Percentiles rank a stretch among this genome's conserved stretches.
Conservation (phyloP, 2,113 vertebrate species). For the Ifrita kowaldi region DNA sequence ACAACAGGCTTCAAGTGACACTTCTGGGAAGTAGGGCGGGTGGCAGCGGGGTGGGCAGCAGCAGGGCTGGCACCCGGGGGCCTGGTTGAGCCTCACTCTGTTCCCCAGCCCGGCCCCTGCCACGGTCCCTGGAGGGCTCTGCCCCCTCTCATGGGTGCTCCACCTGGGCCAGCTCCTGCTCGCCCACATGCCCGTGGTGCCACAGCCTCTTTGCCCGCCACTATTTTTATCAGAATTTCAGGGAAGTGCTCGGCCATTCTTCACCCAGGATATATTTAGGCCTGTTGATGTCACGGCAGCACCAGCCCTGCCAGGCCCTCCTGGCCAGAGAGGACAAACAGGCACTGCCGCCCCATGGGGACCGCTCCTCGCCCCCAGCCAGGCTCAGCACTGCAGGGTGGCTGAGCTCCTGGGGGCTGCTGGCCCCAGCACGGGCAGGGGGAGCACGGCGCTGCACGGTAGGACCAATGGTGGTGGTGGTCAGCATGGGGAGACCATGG, state of each 20-base stretch:
- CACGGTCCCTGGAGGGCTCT: fast-evolving
- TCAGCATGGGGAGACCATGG: neutral
- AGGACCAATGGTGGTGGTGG: neutral
- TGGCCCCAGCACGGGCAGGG: neutral
- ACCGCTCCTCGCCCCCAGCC: neutral
- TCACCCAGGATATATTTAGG: conserved; percentile 65
- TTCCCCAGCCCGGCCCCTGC: neutral
- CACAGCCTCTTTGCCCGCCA: conserved; percentile 33
- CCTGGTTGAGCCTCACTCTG: neutral
- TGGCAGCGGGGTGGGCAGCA: neutral
- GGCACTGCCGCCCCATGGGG: neutral
- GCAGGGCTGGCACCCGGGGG: neutral
- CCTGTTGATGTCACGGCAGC: conserved; percentile 45
- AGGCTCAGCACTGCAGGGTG: neutral
- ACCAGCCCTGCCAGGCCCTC: neutral
- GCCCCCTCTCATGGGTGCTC: neutral
- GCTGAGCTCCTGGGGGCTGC: conserved; percentile 23
- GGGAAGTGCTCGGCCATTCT: conserved; percentile 73
- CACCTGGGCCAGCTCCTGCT: neutral
- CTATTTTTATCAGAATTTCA: conserved; percentile 92
- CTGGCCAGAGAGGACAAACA: neutral
- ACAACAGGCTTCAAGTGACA: conserved; percentile 42
- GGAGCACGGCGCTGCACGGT: neutral
- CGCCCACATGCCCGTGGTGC: neutral
- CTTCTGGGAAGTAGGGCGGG: conserved; percentile 5